Evolutionary conservation across 2,797 vertebrate genomes (phyloP), one percentile per base, ranked within the genome.

Genomic region (Myotis pilosus): DNA sequence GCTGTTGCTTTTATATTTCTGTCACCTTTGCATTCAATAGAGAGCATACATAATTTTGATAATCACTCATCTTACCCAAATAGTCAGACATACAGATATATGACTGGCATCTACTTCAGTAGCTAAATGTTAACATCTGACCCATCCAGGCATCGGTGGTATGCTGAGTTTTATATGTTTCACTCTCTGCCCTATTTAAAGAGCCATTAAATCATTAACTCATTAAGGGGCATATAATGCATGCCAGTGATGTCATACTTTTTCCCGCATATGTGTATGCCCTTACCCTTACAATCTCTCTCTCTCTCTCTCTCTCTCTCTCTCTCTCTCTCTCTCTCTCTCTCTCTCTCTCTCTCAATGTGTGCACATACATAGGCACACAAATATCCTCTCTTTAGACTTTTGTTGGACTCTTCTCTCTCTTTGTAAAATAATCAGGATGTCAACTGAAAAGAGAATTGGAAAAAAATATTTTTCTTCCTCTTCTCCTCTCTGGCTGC

Each of bases 401-500:
- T 92, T 90, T 81, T 93, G 72, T 91, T 94, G 75, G 25, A 74
- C 19, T 87, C 38, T 57, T 84, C 23, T 92, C 47, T 93, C 55
- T 60, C 30, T 87, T 62, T 91, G 57, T 96, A 97, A 97, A 97
- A 87, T 47, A 51, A 22, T 97, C 95, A 97, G 68, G 76, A 86
- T 89, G 96, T 90, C 93, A 87, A 90, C 82, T 88, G 93, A 83
- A 96, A 83, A 75, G 96, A 87, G 33, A 92, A 94, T 94, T 93
- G 89, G 85, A 94, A 94, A 97, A 96, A 94, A 96, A 96, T 95
- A 85, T 89, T 95, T 76, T 85, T 95, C 74, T 97, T 94, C 94
- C 89, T 97, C 95, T 91, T 89, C 96, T 94, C 78, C 84, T 78
- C 22, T 93, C 97, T 98, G 98, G 97, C 94, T 97, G 96, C 80